Percentiles rank a stretch among this genome's conserved stretches.
Evolutionary conservation across 1,140 invertebrate species (phyloP).

Genomic region (Acromyrmex charruanus): DNA sequence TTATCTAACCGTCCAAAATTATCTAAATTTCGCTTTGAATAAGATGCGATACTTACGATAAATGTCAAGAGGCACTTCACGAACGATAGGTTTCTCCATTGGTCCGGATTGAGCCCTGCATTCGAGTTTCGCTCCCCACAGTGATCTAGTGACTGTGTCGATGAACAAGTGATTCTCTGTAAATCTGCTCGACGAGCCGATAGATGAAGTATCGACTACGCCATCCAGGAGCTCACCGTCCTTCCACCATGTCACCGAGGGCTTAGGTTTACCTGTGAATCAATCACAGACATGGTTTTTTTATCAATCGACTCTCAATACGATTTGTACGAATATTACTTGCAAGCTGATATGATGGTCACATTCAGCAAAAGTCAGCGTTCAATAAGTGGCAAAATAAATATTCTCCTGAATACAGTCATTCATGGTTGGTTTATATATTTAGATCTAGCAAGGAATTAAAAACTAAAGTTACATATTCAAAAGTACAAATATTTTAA

Average conservation of each 20-base stretch:
- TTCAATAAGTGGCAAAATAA: too few species aligned
- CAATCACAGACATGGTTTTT: background rate
- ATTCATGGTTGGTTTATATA: too few species aligned
- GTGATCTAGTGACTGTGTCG: slow-evolving; percentile 88
- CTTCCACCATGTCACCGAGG: slow-evolving; percentile 93
- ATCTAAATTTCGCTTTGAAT: background rate
- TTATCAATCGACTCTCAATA: background rate
- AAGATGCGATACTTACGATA: slow-evolving; percentile 88
- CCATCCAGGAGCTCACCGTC: slow-evolving; percentile 90
- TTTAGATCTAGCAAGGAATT: too few species aligned
- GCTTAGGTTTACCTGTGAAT: slow-evolving; percentile 89
- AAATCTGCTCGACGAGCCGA: slow-evolving; percentile 86
- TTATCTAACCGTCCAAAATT: too few species aligned
- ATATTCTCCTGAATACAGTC: too few species aligned
- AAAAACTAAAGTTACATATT: too few species aligned
- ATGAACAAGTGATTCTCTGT: slow-evolving; percentile 91
- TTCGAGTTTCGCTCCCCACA: slow-evolving; percentile 89
- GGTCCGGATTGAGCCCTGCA: slow-evolving; percentile 90
- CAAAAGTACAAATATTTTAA: too few species aligned
- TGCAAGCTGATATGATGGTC: background rate
- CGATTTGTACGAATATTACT: background rate
- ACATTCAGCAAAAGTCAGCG: too few species aligned
- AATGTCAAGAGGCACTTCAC: slow-evolving; percentile 89
- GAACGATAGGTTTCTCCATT: slow-evolving; percentile 86
- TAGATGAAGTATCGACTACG: slow-evolving; percentile 88